phyloP scores from a whole-genome alignment of 2,797 vertebrate species.

The Enteromius argenteus region DNA sequence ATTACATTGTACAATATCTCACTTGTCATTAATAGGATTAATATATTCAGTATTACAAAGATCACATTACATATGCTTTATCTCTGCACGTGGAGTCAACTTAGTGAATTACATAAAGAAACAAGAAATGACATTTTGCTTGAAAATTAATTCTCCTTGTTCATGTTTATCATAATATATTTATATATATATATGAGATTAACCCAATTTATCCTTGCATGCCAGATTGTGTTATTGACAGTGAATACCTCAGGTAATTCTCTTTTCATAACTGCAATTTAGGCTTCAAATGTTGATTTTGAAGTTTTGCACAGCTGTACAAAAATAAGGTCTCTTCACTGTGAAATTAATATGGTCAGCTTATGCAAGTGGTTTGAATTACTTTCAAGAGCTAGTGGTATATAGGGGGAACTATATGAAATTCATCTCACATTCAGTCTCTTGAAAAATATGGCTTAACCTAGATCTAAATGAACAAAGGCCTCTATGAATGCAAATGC shows the following conservation, averaged over 20 bases:
- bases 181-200: not conserved
- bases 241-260: conserved; percentile 28
- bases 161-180: not conserved
- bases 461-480: not conserved
- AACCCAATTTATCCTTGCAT: conserved; percentile 7
- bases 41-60: not conserved
- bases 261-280: not conserved
- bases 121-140: not conserved
- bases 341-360: conserved; percentile 1
- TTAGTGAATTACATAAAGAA: not conserved
- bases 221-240: not conserved
- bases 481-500: not conserved
- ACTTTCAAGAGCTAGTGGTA: conserved; percentile 1
- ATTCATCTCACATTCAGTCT: not conserved
- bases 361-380: conserved; percentile 1
- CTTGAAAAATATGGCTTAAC: not conserved
- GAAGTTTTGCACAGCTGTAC: conserved; percentile 37
- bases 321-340: conserved; percentile 31
- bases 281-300: not conserved
- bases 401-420: not conserved
- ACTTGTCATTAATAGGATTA: not conserved
- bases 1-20: not conserved
- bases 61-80: not conserved
- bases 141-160: not conserved
- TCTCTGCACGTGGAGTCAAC: conserved; percentile 8